Evolutionary conservation across 2,113 vertebrate species (phyloP), one percentile per base, ranked within the genome.

Genomic region (Crotalus helleri): DNA sequence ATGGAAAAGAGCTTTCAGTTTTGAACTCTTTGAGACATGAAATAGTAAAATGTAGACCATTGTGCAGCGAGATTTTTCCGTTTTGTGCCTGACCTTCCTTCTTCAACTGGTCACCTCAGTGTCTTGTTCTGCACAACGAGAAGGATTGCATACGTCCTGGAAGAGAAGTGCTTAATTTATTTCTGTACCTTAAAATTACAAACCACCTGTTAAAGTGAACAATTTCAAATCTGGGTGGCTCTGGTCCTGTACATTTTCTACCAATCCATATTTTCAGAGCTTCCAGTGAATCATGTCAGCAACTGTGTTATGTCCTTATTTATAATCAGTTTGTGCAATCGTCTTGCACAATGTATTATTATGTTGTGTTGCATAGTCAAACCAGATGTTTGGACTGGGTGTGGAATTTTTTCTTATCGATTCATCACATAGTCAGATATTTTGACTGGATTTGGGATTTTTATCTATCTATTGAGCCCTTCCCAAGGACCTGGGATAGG

Each of bases 41-140:
- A 58, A 39, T 81, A 4, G 11, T 91, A 33, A 11, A 85, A 26
- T 26, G 51, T 6, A 81, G 46, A 5, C 12, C 3, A 19, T 3
- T n/a, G 64, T 49, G 29, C 49, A 81, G 5, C 0, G 12, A 51
- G 85, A 91, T 74, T 88, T 1, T 23, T 69, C 23, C 3, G 17
- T 58, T 89, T 57, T 86, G 69, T 57, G 53, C 55, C 46, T 21
- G 24, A 44, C 9, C 39, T 61, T 74, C 4, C n/a, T 44, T 88
- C 19, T 61, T 29, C 58, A 58, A 12, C 13, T 51, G 53, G 33
- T 58, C 46, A 94, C 94, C 89, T 94, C 93, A 12, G 74, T 69
- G 93, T 89, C 55, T 74, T 92, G 4, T 58, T 95, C 92, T 95
- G 91, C 92, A 69, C 94, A 94, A 91, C 89, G 94, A 94, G 92